Percentiles rank a stretch among this genome's conserved stretches.
phyloP scores from a whole-genome alignment of 2,113 vertebrate genomes.

The Ochotona princeps region DNA sequence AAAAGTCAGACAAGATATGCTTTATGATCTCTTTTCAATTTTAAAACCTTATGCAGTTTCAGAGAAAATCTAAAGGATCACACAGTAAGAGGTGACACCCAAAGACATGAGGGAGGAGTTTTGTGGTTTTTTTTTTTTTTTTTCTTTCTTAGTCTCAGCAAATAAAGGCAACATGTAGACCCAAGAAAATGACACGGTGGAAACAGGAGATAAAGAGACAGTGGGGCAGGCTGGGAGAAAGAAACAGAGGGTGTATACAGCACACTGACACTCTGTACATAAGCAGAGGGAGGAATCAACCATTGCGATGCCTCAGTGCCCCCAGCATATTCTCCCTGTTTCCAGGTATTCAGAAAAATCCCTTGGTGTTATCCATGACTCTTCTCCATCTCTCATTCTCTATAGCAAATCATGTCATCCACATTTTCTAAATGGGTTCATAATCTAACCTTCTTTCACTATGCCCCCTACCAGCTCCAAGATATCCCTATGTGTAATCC shows the following conservation, averaged over 20 bases:
- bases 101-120: background rate
- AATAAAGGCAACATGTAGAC: background rate
- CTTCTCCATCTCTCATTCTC: background rate
- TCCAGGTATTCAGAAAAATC: background rate
- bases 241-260: background rate
- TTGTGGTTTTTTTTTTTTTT: no score
- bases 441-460: background rate
- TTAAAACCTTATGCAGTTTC: background rate
- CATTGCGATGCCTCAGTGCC: rapidly evolving
- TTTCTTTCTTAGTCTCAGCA: background rate
- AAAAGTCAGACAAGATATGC: background rate
- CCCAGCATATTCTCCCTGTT: background rate
- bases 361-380: background rate
- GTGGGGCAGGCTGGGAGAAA: background rate
- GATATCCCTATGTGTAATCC: background rate
- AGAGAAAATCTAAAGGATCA: slow-evolving; percentile 15
- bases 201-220: background rate
- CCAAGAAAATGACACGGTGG: background rate
- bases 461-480: background rate
- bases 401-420: background rate
- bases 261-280: background rate
- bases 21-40: background rate
- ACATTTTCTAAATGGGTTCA: background rate
- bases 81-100: background rate
- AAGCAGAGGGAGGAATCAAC: background rate